Evolutionary conservation across 2,113 vertebrate species (phyloP), one percentile per base, ranked within the genome.

Genomic region (Oreochromis aureus): DNA sequence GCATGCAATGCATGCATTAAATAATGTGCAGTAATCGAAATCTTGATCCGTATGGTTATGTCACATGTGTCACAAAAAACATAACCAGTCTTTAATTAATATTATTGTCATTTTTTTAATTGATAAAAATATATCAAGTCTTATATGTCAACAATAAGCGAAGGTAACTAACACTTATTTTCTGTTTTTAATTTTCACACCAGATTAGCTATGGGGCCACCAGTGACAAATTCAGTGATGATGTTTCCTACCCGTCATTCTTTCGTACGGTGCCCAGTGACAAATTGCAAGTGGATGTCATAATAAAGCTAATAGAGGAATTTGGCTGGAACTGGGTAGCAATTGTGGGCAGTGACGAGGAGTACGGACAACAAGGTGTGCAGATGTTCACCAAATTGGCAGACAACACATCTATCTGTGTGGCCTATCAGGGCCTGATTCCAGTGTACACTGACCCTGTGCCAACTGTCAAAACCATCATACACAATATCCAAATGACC

Each of bases 261-360:
- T 96, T 98, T 93, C 97, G 98, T 5, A 98, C 97, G 0, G 96
- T 98, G 6, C 96, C 98, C 83, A 97, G 94, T 0, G 98, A 98
- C 89, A 96, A 93, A 15, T 94, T 81, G 91, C 95, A 98, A 92
- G 96, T 94, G 6, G 19, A 86, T 0, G 98, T 94, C 16, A 87
- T 98, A 2, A 94, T 93, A 63, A 87, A 86, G 8, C 96, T 99
- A 3, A 89, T 99, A 19, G 10, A 16, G 6, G 1, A 3, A 8
- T 97, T 98, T 0, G 3, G 48, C 0, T 99, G 98, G 98, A 98
- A 96, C 91, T 99, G 98, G 98, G 95, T 99, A 5, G 98, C 96
- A 0, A 92, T 96, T 8, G 18, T 98, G 2, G 98, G 95, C 19
- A 98, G 97, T 0, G 97, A 98, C 0, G 97, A 99, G 0, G 97